Base-by-base conservation (phyloP, 1,140 invertebrate species). In the Caenorhabditis latens region DNA sequence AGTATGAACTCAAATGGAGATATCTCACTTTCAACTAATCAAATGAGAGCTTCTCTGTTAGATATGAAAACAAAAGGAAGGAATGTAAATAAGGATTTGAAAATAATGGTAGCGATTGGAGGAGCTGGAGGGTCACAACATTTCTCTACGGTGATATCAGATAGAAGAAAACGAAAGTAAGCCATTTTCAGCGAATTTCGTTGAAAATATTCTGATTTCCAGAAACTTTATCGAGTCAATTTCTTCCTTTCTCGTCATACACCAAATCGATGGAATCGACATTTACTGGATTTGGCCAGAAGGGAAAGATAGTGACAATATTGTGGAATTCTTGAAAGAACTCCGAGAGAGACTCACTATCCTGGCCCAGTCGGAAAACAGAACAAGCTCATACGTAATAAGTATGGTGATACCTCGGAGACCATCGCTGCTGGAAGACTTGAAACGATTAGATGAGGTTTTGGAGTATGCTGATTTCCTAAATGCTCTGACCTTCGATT, bases 401-500 rank as follows among this genome's bases (percentile, higher is more conserved):
- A 58, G 55, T 58, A n/a, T 58, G 6, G 19, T 58, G 6, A 7
- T n/a, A 19, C 14, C 14, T 58, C 55, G 13, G n/a, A 6, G 6
- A 16, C 13, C 19, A 1, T 6, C 55, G 6, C 0, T n/a, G 6
- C 4, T 58, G 19, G 14, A 58, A 21, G n/a, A 58, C n/a, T 1
- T 8, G n/a, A n/a, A 58, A 8, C 14, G 8, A n/a, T 58, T 19
- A n/a, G n/a, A 58, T n/a, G 14, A 16, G 8, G 16, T 58, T 8
- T 8, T 58, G 19, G 57, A 58, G 7, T 19, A 58, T 8, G n/a
- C n/a, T 5, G 57, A 58, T 58, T 58, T 58, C 57, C 8, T 58
- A 16, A 58, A n/a, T 21, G 57, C n/a, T 58, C n/a, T 58, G n/a
- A n/a, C 57, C n/a, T 58, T n/a, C n/a, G 57, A 58, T n/a, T 58